A percentile compares a stretch with the other conserved stretches of the same genome.
Evolutionary conservation across 1,140 invertebrate species (phyloP).

Genomic region (Hesperophylax magnus): DNA sequence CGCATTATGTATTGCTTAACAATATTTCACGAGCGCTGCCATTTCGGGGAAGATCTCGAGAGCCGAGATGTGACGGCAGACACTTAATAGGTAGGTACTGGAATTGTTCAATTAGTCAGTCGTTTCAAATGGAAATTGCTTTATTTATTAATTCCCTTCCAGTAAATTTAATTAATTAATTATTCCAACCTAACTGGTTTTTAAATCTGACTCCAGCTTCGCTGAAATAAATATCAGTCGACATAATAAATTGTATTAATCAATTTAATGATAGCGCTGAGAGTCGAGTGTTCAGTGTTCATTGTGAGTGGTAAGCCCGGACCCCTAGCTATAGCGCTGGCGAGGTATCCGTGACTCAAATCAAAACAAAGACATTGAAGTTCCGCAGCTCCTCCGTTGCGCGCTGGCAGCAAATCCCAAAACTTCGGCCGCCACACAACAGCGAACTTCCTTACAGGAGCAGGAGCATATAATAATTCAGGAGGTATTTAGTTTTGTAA

Average conservation of each 20-base stretch:
- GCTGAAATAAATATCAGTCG: not conserved
- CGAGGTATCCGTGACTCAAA: not conserved
- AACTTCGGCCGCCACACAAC: slow-evolving; percentile 23
- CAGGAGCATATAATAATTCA: slow-evolving; percentile 40
- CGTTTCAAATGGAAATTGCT: slow-evolving; percentile 1
- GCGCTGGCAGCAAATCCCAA: slow-evolving; percentile 7
- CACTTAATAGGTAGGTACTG: not conserved
- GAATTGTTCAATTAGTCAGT: too few relatives aligned
- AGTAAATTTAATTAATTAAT: slow-evolving; percentile 1
- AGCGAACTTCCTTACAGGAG: not conserved
- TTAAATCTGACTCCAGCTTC: not conserved
- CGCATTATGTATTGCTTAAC: slow-evolving; percentile 30
- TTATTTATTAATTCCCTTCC: not conserved
- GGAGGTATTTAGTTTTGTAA: slow-evolving; percentile 42
- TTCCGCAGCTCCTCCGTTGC: not conserved
- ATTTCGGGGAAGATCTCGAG: not conserved
- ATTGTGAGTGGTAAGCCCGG: too few relatives aligned
- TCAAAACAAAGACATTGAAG: not conserved
- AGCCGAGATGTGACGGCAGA: not conserved
- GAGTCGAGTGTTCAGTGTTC: too few relatives aligned
- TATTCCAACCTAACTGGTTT: not conserved
- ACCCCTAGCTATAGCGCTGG: too few relatives aligned
- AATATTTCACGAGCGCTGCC: not conserved
- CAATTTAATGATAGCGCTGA: too few relatives aligned
- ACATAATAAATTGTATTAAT: too few relatives aligned